phyloP scores from a whole-genome alignment of 2,888 invertebrate species.

The Nymphalis c-album region DNA sequence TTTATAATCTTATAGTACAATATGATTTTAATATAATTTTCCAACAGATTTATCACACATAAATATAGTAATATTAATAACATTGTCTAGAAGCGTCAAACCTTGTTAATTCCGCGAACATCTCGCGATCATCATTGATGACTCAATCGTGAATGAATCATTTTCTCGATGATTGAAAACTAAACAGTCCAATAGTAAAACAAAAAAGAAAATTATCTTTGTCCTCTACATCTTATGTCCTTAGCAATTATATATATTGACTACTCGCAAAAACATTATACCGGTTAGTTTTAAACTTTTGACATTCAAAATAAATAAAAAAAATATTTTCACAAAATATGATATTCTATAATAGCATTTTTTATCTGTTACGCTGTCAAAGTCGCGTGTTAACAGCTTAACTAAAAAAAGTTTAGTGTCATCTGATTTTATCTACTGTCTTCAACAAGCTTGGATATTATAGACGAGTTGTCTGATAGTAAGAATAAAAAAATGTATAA shows the following conservation, averaged over 20 bases:
- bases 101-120: background rate
- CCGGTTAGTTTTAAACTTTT: too few species aligned
- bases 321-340: too few species aligned
- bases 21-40: too few species aligned
- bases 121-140: slow-evolving; percentile 7
- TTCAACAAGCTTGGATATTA: too few species aligned
- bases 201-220: background rate
- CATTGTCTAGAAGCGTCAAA: background rate
- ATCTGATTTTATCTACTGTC: too few species aligned
- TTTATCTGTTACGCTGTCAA: background rate
- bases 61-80: background rate
- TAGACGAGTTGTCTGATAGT: too few species aligned
- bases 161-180: background rate
- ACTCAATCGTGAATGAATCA: slow-evolving; percentile 15
- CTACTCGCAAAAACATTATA: background rate
- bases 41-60: too few species aligned
- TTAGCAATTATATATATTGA: background rate
- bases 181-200: too few species aligned
- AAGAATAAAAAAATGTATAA: too few species aligned
- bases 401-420: background rate
- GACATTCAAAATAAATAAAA: too few species aligned
- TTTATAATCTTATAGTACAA: too few species aligned
- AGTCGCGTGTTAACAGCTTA: background rate
- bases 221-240: background rate
- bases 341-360: background rate